Percentiles rank a stretch among this genome's conserved stretches.
phyloP scores from a whole-genome alignment of 2,797 vertebrate species.

The Sternotherus odoratus region DNA sequence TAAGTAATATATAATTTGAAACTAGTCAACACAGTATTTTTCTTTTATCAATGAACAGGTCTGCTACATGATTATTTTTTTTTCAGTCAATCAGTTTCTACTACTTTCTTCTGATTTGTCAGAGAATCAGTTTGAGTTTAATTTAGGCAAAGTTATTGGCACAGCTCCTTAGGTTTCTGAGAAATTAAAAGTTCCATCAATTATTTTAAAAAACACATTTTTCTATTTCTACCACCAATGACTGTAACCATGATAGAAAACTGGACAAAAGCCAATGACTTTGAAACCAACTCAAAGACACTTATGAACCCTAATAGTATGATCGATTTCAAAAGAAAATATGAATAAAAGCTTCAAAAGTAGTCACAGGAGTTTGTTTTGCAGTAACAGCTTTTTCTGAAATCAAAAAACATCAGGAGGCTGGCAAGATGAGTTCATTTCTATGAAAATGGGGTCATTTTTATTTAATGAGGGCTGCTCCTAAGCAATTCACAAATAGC shows the following conservation, averaged over 20 bases:
- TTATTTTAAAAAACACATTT: fast-evolving
- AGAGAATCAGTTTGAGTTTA: background rate
- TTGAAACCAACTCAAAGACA: background rate
- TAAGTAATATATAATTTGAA: background rate
- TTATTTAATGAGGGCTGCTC: constrained; percentile 14
- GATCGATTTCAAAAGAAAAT: background rate
- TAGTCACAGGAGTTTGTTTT: constrained; percentile 13
- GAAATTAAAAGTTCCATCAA: background rate
- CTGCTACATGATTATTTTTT: background rate
- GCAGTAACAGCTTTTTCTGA: background rate
- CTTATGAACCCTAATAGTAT: background rate
- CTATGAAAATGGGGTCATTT: background rate
- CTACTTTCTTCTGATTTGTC: background rate
- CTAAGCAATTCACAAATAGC: background rate
- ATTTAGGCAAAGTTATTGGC: background rate
- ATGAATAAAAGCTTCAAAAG: constrained; percentile 9
- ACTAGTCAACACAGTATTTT: background rate
- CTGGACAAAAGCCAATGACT: background rate
- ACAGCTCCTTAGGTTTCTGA: background rate
- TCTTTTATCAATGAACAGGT: background rate
- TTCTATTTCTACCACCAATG: background rate
- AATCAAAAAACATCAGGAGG: constrained; percentile 2
- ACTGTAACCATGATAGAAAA: background rate
- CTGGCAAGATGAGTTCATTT: background rate
- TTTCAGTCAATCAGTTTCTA: fast-evolving